Percentiles rank a stretch among this genome's conserved stretches.
Conservation (phyloP, 2,797 vertebrate species). For the Heterohyrax brucei region DNA sequence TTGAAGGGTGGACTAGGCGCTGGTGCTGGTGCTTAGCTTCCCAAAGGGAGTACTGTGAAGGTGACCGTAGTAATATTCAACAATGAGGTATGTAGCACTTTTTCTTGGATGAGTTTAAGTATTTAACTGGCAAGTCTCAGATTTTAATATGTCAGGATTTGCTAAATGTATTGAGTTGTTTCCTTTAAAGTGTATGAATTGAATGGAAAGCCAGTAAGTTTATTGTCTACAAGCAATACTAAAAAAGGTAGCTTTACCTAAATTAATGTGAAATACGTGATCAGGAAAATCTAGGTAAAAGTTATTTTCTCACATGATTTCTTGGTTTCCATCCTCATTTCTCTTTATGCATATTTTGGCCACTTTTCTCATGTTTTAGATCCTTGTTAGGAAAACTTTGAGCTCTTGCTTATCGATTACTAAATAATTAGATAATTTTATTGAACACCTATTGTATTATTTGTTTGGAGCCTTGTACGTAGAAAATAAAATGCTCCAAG, state of each 20-base stretch:
- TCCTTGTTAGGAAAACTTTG: conserved; percentile 43
- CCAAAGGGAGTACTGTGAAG: too few relatives aligned
- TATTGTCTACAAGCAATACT: conserved; percentile 47
- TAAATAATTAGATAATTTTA: conserved; percentile 63
- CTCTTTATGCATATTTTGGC: conserved; percentile 8
- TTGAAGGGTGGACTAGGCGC: too few relatives aligned
- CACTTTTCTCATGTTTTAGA: conserved; percentile 47
- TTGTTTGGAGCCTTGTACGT: conserved; percentile 39
- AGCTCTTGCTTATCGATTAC: conserved; percentile 32
- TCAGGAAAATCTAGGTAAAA: conserved; percentile 64
- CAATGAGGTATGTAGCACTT: too few relatives aligned
- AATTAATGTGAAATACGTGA: conserved; percentile 52
- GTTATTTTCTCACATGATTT: conserved; percentile 31
- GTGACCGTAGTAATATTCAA: too few relatives aligned
- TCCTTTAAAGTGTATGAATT: conserved; percentile 52
- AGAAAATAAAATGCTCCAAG: conserved; percentile 23
- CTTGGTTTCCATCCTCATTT: conserved; percentile 44
- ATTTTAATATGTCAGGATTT: conserved; percentile 48
- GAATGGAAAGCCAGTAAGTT: conserved; percentile 19
- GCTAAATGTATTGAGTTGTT: conserved; percentile 15
- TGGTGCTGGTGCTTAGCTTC: too few relatives aligned
- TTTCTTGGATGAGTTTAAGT: too few relatives aligned
- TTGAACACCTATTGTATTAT: conserved; percentile 27
- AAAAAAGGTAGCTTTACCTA: conserved; percentile 48
- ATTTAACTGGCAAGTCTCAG: too few relatives aligned